Conservation (phyloP, 2,113 vertebrate genomes). For the Petromus typicus region DNA sequence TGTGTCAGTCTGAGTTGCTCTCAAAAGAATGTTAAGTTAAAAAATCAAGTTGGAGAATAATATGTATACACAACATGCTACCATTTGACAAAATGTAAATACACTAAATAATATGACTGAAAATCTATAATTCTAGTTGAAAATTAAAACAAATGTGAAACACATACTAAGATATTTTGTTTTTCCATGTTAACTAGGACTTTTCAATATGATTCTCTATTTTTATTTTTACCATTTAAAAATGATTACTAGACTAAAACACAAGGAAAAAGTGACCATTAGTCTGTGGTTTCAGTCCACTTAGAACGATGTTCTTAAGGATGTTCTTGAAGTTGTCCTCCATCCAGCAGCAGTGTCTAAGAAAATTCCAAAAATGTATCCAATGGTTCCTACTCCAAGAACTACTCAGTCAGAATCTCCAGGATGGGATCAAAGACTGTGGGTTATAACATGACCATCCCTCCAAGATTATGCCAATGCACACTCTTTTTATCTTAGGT, state of each 20-base stretch:
- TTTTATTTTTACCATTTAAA: background rate
- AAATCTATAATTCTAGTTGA: background rate
- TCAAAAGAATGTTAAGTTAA: slow-evolving; percentile 3
- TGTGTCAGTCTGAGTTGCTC: background rate
- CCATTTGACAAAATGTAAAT: background rate
- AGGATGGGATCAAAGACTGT: background rate
- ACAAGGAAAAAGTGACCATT: background rate
- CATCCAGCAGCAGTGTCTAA: background rate
- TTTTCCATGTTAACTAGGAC: background rate
- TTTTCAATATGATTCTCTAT: background rate
- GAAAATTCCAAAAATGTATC: background rate
- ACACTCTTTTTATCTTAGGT: background rate
- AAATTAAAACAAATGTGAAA: slow-evolving; percentile 26
- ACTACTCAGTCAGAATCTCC: background rate
- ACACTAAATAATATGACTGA: background rate
- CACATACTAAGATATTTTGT: background rate
- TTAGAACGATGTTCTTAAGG: background rate
- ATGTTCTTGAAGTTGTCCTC: background rate
- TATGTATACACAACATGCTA: background rate
- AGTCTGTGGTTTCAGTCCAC: background rate
- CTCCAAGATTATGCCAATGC: background rate
- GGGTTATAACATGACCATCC: background rate
- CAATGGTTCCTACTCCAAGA: background rate
- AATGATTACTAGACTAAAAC: background rate
- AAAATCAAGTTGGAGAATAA: background rate